Base-by-base conservation (phyloP, 2,113 vertebrate genomes). In the Cyanoliseus patagonus region DNA sequence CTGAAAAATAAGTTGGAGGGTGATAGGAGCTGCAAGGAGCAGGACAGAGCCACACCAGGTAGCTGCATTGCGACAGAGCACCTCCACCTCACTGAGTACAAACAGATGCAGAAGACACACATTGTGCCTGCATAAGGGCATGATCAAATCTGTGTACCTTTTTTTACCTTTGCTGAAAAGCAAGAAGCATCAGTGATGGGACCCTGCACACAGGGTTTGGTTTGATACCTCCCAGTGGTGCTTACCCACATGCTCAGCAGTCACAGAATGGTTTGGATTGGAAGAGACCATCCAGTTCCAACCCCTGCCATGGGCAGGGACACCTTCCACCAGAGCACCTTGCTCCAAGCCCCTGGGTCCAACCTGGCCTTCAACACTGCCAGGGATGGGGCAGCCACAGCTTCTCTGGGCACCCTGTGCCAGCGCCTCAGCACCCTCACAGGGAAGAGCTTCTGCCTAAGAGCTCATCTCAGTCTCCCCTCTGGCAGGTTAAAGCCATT, bases 281-380 rank as follows among this genome's bases (percentile, higher is more conserved):
- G 55, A 23, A 57, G 33, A 20, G 33, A n/a, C 57, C 20, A 2
- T 10, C 33, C 33, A n/a, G 57, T 0, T n/a, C 57, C 33, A n/a
- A 2, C 33, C 55, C 33, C 57, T n/a, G 57, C 2, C 57, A 15
- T 0, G 1, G 33, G 19, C 55, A 59, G 33, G 13, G 9, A n/a
- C 55, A 0, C 55, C 33, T 59, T n/a, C 33, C 55, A 14, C 33
- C 14, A 0, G 55, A 59, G 20, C 55, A 59, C 33, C 0, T 22
- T 57, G 55, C 55, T 57, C 31, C 55, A 57, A 57, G 31, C 19
- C 31, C 31, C 18, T 53, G 52, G 5, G 31, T 33, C 18, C 53
- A 55, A 19, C 53, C 53, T 55, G 30, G 30, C 52, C 28, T 31
- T 53, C 12, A 46, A 3, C 44, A 18, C 44, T 18, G 17, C 42